These are phyloP conservation scores for Acrocephalus kingi DNA, from an alignment of 2,113 vertebrate genomes.

Conservation along the genomic window DNA sequence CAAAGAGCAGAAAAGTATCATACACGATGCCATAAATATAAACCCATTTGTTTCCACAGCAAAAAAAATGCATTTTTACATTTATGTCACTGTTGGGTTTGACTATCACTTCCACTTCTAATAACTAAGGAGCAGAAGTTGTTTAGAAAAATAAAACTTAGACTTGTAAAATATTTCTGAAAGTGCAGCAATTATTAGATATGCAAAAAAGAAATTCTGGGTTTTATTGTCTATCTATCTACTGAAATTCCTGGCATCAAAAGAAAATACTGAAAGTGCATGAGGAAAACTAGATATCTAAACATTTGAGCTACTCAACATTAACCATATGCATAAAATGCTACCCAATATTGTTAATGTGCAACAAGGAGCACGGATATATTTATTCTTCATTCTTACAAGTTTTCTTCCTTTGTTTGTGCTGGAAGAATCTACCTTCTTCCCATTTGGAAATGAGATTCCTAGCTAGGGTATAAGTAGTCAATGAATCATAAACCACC, in stretches of 20 bases:
- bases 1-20: background rate
- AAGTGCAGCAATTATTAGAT: background rate
- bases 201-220: background rate
- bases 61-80: constrained; percentile 12
- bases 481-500: background rate
- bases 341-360: background rate
- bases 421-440: background rate
- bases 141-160: background rate
- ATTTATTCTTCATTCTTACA: background rate
- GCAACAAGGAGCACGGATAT: background rate
- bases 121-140: background rate
- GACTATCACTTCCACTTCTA: background rate
- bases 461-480: background rate
- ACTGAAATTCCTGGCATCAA: background rate
- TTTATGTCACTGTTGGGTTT: background rate
- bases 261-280: background rate
- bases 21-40: background rate
- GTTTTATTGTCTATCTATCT: background rate
- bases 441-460: background rate
- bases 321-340: background rate
- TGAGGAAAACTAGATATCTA: background rate
- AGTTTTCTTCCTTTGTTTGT: background rate
- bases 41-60: background rate
- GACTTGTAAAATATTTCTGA: background rate
- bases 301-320: background rate